Conservation (phyloP, 2,113 vertebrate genomes). For the Melanotaenia duboulayi region DNA sequence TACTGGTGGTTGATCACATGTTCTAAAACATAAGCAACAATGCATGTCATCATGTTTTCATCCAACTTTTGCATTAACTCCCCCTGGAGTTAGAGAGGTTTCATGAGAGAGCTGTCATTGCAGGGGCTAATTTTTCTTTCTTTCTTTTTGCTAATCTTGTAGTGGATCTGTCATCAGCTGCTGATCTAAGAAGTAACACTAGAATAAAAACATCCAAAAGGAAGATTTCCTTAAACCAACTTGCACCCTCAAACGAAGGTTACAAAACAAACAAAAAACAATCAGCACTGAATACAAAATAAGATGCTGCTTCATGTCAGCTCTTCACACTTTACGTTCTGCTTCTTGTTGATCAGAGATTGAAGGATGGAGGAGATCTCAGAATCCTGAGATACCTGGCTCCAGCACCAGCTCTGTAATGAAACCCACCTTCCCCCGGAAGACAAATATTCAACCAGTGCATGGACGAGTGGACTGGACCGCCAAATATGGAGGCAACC, state of each 20-base stretch:
- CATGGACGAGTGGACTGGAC: conserved; percentile 90
- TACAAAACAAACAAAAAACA: conserved; percentile 10
- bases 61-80: not conserved
- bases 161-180: conserved; percentile 62
- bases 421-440: conserved; percentile 71
- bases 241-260: conserved; percentile 62
- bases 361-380: conserved; percentile 81
- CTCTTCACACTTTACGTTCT: not conserved
- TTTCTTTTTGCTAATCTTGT: not conserved
- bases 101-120: not conserved
- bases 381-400: conserved; percentile 74
- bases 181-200: conserved; percentile 70
- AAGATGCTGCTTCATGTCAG: too few relatives aligned
- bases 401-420: conserved; percentile 69
- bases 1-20: not conserved
- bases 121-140: too few relatives aligned
- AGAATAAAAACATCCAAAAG: conserved; percentile 69
- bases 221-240: conserved; percentile 52
- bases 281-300: not conserved
- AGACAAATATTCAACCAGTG: conserved; percentile 79
- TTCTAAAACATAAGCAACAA: not conserved
- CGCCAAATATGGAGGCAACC: conserved; percentile 88
- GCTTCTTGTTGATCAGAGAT: conserved; percentile 77
- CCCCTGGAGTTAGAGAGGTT: conserved; percentile 12
- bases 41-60: not conserved